These are phyloP conservation scores for Microtus ochrogaster DNA, from an alignment of 2,113 vertebrate genomes.

Conservation along the genomic window DNA sequence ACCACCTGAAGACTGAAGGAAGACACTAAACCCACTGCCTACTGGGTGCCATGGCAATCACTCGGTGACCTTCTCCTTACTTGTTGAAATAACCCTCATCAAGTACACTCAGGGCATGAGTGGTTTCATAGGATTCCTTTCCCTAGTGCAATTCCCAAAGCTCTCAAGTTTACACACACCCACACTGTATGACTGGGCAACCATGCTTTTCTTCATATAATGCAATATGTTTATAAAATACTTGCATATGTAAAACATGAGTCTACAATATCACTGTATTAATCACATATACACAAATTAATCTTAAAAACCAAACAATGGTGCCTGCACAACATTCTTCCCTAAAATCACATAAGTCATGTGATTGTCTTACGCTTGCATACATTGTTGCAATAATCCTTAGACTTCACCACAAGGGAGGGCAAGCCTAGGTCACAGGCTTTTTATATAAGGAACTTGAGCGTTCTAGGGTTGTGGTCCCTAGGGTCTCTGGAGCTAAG, in stretches of 20 bases:
- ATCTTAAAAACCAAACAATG: background rate
- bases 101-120: background rate
- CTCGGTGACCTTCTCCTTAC: background rate
- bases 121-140: background rate
- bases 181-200: background rate
- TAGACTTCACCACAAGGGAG: background rate
- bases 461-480: background rate
- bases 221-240: background rate
- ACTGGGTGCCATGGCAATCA: background rate
- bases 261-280: background rate
- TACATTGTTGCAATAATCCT: background rate
- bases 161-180: background rate
- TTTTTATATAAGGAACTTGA: no score
- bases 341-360: rapidly evolving
- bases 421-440: rapidly evolving
- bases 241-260: background rate
- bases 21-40: rapidly evolving
- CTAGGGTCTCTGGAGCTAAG: background rate
- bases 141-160: no score
- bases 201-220: background rate
- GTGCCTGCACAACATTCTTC: no score
- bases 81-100: background rate
- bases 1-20: background rate
- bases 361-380: background rate
- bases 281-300: background rate